Percentiles rank a stretch among this genome's conserved stretches.
Conservation (phyloP, 2,888 invertebrate genomes). For the Cremastinae sp. region DNA sequence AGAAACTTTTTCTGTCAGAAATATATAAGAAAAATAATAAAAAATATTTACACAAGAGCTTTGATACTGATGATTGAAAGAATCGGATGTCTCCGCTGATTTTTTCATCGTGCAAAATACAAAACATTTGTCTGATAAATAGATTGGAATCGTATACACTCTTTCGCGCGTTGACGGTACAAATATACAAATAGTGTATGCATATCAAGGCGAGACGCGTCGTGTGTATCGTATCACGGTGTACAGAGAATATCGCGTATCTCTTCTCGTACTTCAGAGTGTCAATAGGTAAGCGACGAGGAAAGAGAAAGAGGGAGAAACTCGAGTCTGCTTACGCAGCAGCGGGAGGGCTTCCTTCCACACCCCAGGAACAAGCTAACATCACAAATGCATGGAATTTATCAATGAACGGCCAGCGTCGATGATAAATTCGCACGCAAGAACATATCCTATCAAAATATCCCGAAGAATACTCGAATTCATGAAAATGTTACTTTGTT, state of each 20-base stretch:
- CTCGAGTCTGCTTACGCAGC: constrained; percentile 46
- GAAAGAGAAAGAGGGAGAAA: constrained; percentile 5
- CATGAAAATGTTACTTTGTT: not conserved
- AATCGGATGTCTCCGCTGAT: no score
- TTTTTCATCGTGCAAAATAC: not conserved
- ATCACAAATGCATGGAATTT: constrained; percentile 78
- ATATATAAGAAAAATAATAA: not conserved
- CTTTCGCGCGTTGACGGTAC: not conserved
- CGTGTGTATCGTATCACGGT: constrained; percentile 65
- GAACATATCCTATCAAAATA: constrained; percentile 65
- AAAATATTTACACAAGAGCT: not conserved
- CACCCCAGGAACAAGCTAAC: constrained; percentile 61
- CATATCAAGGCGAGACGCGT: constrained; percentile 37
- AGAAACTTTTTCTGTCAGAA: no score
- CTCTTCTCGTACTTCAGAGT: constrained; percentile 60
- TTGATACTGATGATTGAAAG: not conserved
- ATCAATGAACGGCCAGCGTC: constrained; percentile 77
- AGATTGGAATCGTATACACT: constrained; percentile 23
- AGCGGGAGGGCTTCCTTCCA: constrained; percentile 55
- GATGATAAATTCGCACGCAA: constrained; percentile 75
- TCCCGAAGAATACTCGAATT: constrained; percentile 32
- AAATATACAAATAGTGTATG: constrained; percentile 9
- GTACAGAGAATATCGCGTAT: constrained; percentile 73
- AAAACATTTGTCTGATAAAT: constrained; percentile 31
- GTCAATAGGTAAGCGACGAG: constrained; percentile 29